Evolutionary conservation across 2,797 vertebrate genomes (phyloP).

Genomic region (Pangasius macronema): DNA sequence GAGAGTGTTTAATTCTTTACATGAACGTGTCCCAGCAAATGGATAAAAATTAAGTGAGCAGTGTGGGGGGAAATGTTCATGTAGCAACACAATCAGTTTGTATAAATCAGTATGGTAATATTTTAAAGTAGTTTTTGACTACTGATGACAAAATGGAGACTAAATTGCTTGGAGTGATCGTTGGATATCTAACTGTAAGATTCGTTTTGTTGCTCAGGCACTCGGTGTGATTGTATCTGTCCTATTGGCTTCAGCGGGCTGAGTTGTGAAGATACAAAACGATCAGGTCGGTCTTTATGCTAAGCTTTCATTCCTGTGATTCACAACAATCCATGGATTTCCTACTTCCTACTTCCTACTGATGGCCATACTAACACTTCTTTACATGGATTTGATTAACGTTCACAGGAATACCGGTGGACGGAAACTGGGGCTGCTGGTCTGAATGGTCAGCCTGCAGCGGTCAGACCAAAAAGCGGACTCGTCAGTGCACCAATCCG

Average conservation of each 20-base stretch:
- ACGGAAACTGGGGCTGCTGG: slow-evolving; percentile 92
- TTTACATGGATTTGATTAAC: not conserved
- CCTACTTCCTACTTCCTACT: not conserved
- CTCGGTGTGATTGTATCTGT: slow-evolving; percentile 87
- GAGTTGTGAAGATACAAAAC: slow-evolving; percentile 81
- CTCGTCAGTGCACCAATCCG: slow-evolving; percentile 85
- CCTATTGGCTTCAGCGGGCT: slow-evolving; percentile 78
- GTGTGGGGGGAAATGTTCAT: no score
- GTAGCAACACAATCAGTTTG: no score
- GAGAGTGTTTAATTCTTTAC: no score
- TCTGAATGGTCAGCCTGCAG: slow-evolving; percentile 82
- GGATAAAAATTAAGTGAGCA: no score
- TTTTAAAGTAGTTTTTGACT: not conserved
- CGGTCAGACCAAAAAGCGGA: slow-evolving; percentile 71
- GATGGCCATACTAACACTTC: no score
- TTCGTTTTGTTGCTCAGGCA: slow-evolving; percentile 63
- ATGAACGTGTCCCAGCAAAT: no score
- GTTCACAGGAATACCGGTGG: slow-evolving; percentile 72
- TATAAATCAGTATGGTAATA: not conserved
- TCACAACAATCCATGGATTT: not conserved
- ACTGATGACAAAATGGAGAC: not conserved
- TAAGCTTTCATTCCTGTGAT: not conserved
- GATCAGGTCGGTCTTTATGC: slow-evolving; percentile 56
- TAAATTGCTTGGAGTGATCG: no score
- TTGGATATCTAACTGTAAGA: not conserved